A percentile compares a stretch with the other conserved stretches of the same genome.
These are phyloP conservation scores for Neoascia interrupta DNA, from an alignment of 2,888 invertebrate species.

Conservation along the genomic window DNA sequence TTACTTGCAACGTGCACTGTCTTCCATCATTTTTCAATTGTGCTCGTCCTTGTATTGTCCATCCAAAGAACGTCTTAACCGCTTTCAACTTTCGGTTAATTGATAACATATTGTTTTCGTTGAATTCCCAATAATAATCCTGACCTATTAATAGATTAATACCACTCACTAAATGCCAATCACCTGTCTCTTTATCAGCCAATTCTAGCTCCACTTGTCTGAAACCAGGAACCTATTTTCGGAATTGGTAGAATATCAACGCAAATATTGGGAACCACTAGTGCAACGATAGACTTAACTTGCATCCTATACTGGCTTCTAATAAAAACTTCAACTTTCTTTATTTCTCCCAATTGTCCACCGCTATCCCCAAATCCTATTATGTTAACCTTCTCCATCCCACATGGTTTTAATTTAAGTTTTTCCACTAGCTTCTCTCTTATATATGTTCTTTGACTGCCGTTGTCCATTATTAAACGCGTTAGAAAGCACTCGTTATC, in stretches of 20 bases:
- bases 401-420: constrained; percentile 12
- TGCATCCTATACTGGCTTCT: constrained; percentile 38
- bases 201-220: neutral
- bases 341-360: constrained; percentile 9
- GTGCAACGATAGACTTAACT: neutral
- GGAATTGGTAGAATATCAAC: constrained; percentile 40
- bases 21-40: no score
- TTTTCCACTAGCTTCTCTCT: constrained; percentile 29
- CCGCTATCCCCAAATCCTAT: neutral
- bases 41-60: constrained; percentile 36
- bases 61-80: neutral
- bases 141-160: constrained; percentile 25
- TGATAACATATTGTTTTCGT: constrained; percentile 33
- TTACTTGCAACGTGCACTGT: neutral
- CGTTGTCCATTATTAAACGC: constrained; percentile 61
- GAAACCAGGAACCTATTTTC: constrained; percentile 5
- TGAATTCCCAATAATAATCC: constrained; percentile 54
- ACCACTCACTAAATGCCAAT: neutral
- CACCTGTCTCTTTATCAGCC: neutral
- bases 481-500: no score
- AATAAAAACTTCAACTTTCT: constrained; percentile 39
- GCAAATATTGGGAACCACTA: constrained; percentile 36
- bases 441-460: constrained; percentile 55
- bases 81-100: constrained; percentile 8
- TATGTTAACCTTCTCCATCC: neutral